A percentile compares a stretch with the other conserved stretches of the same genome.
Evolutionary conservation across 2,888 invertebrate species (phyloP).

Genomic region (Synergus umbraculus): DNA sequence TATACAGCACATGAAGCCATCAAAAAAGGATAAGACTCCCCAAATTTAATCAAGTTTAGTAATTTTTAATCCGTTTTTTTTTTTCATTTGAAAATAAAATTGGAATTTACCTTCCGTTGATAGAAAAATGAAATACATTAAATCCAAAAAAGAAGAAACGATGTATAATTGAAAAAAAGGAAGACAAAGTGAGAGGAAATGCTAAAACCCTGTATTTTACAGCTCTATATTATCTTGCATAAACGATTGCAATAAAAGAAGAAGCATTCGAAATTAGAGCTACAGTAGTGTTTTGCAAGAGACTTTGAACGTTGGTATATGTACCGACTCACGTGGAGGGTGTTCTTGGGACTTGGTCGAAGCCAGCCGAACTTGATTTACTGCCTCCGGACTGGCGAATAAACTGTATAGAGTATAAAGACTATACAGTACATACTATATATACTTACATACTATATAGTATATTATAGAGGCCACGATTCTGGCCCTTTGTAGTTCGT

Average conservation of each 20-base stretch:
- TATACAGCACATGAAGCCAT: neutral
- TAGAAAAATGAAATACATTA: no score
- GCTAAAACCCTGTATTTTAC: no score
- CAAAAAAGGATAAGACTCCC: neutral
- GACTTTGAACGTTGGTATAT: neutral
- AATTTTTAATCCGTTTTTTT: no score
- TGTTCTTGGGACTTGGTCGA: constrained; percentile 43
- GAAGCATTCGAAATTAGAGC: neutral
- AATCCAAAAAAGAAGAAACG: no score
- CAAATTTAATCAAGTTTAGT: no score
- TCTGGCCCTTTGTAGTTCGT: constrained; percentile 48
- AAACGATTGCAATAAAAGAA: neutral
- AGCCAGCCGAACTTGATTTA: constrained; percentile 71
- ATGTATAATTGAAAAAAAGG: no score
- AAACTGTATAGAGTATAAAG: constrained; percentile 15
- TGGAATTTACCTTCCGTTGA: no score
- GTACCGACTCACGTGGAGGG: constrained; percentile 21
- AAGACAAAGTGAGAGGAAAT: no score
- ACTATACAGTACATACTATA: constrained; percentile 2
- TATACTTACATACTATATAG: neutral
- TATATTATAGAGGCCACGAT: constrained; percentile 42
- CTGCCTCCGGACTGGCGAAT: constrained; percentile 63
- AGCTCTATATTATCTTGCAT: neutral
- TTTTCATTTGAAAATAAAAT: no score
- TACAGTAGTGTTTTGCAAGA: neutral